Evolutionary conservation across 2,113 vertebrate genomes (phyloP).

Genomic region (Probosciger aterrimus): DNA sequence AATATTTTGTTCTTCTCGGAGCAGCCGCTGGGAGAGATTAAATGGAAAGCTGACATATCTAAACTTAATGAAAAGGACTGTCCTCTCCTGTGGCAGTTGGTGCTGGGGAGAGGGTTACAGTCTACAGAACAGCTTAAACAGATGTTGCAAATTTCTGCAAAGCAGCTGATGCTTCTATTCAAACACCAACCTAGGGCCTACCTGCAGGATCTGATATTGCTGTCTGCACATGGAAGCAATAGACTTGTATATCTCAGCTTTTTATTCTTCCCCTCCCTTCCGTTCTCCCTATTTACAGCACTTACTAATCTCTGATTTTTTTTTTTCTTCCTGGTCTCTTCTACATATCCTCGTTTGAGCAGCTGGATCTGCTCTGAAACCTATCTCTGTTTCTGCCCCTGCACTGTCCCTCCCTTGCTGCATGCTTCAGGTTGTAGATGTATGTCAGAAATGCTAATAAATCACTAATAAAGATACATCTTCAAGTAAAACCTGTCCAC

Average conservation of each 20-base stretch:
- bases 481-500: background rate
- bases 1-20: background rate
- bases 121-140: background rate
- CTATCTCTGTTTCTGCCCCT: background rate
- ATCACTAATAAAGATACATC: background rate
- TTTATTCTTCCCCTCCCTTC: background rate
- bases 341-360: background rate
- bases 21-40: background rate
- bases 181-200: background rate
- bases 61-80: background rate
- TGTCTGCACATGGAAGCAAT: background rate
- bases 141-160: background rate
- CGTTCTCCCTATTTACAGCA: background rate
- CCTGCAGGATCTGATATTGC: background rate
- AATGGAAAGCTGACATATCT: background rate
- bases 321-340: background rate
- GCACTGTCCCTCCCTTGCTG: background rate
- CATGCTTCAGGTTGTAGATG: fast-evolving
- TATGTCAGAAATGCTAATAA: background rate
- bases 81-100: background rate
- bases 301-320: background rate
- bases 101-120: background rate
- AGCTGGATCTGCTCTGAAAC: background rate
- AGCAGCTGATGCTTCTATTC: background rate
- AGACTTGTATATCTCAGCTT: background rate